Evolutionary conservation across 37 sponge, comb jelly and placozoan species (phyloP).

Genomic region (Lycopodina hypogea): DNA sequence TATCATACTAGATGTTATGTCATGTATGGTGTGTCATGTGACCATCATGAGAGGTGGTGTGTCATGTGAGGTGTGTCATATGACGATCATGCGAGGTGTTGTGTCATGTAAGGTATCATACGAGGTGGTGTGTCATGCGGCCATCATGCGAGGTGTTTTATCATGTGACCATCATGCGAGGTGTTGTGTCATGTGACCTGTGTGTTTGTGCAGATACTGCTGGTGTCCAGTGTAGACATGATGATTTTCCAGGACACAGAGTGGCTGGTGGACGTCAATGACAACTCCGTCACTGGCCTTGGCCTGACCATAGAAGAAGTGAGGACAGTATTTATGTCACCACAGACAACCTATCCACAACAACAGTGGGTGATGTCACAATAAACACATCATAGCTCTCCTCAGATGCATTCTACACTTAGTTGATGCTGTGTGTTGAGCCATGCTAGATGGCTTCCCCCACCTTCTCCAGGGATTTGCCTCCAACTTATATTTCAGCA

Average conservation of each 20-base stretch:
- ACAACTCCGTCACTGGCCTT: neutral
- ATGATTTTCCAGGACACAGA: constrained; percentile 11
- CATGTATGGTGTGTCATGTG: neutral
- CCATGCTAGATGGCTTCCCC: no score
- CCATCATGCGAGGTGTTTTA: neutral
- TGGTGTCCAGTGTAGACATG: constrained; percentile 14
- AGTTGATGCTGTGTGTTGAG: no score
- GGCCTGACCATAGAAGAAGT: constrained; percentile 19
- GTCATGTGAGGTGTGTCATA: neutral
- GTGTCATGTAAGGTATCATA: no score
- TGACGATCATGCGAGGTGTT: neutral
- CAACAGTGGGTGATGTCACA: no score
- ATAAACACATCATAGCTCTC: no score
- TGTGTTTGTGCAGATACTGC: constrained; percentile 16
- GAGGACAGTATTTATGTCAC: no score
- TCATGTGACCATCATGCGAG: neutral
- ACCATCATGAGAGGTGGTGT: neutral
- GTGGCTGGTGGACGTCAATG: constrained; percentile 22
- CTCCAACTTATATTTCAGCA: no score
- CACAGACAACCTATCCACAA: no score
- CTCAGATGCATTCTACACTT: no score
- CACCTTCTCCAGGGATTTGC: no score
- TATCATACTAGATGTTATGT: no score
- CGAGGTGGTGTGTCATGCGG: constrained; percentile 16
- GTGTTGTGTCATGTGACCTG: no score